Evolutionary conservation across 2,888 invertebrate species (phyloP).

Genomic region (Strigamia transsilvanica): DNA sequence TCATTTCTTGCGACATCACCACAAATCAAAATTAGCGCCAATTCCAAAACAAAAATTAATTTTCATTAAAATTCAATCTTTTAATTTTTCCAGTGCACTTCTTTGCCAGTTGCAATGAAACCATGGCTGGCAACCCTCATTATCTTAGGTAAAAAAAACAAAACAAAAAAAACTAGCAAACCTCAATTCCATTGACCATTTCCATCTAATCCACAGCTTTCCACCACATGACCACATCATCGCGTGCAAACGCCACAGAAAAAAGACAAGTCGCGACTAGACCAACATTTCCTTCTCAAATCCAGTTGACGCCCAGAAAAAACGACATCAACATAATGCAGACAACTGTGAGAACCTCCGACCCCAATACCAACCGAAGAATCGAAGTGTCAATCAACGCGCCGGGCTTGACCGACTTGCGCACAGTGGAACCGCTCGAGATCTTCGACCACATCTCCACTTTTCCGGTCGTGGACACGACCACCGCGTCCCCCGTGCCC

Average conservation of each 20-base stretch:
- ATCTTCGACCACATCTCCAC: not conserved
- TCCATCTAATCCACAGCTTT: not conserved
- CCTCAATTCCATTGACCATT: too few species aligned
- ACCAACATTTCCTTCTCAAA: not conserved
- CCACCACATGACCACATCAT: not conserved
- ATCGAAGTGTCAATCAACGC: slow-evolving; percentile 4
- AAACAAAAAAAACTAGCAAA: too few species aligned
- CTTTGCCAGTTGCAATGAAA: too few species aligned
- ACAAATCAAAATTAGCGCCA: too few species aligned
- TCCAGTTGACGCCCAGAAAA: not conserved
- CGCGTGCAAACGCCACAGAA: not conserved
- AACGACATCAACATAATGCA: not conserved
- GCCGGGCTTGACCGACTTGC: not conserved
- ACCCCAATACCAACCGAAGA: not conserved
- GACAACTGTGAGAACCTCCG: not conserved
- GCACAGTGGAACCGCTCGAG: not conserved
- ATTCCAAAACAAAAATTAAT: too few species aligned
- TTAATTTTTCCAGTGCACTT: too few species aligned
- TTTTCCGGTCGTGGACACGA: too few species aligned
- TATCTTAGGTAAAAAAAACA: too few species aligned
- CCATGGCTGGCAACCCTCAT: too few species aligned
- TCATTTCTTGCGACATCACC: too few species aligned
- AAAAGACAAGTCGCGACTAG: not conserved
- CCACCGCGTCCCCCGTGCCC: too few species aligned
- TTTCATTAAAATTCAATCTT: too few species aligned